Evolutionary conservation across 2,888 invertebrate species (phyloP), one percentile per base, ranked within the genome.

Genomic region (Trichopoda pennipes): DNA sequence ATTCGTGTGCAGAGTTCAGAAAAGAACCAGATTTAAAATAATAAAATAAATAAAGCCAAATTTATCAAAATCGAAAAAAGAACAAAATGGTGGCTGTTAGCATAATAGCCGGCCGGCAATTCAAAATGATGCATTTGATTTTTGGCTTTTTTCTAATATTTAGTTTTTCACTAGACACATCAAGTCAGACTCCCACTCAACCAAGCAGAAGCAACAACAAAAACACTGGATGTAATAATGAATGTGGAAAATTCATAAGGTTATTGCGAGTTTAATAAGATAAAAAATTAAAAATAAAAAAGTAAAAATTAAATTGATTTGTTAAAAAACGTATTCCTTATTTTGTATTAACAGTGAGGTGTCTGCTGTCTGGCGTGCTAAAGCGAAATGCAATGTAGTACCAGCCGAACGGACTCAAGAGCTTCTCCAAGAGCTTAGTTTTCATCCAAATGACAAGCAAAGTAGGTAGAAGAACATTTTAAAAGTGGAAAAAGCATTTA

Each of bases 381-480:
- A 95, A 87, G 93, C 94, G 85, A 92, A 93, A 89, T 93, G 93
- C 91, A 93, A 93, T 91, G 93, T 94, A 90, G 95, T 95, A 91
- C 94, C 95, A 86, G 94, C 94, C 87, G 95, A 95, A 89, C 93
- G 94, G 86, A 93, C 95, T 78, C 95, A 95, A 91, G 93, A 94
- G 89, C 93, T 95, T 87, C 95, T 95, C 93, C 95, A 95, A 92
- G 95, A 95, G 92, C 94, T 96, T 92, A 94, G 95, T 90, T 94
- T 96, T 85, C 96, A 94, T 92, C 96, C 96, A 87, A 95, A 96
- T 91, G 94, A 95, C 91, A 94, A 95, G 85, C 96, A 96, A 93
- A 95, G 96, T 96, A 92, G 87, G 88, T 86, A 28, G 8, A 28
- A 4, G 1, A 28, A 28, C 28, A 4, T 6, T 28, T 1, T 28